Conservation (phyloP, 2,888 invertebrate genomes). For the Drosophila stalkeri region DNA sequence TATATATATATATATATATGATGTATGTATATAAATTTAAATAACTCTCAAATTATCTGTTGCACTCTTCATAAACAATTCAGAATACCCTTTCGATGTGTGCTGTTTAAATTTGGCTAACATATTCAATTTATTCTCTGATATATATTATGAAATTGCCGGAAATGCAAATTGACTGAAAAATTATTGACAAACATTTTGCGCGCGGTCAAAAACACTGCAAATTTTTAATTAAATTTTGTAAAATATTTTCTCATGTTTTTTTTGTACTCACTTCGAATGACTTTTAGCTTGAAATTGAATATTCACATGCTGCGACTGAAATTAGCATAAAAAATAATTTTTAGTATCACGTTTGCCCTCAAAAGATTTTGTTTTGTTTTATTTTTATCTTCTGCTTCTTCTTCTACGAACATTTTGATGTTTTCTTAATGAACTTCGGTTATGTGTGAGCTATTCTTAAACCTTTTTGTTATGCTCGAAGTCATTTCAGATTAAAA, state of each 20-base stretch:
- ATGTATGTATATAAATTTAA: neutral
- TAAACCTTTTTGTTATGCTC: slow-evolving; percentile 47
- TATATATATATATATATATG: neutral
- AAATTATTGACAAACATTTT: slow-evolving; percentile 19
- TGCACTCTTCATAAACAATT: neutral
- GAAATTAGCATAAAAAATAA: slow-evolving; percentile 55
- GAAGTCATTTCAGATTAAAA: slow-evolving; percentile 20
- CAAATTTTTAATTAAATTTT: slow-evolving; percentile 10
- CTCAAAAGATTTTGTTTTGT: slow-evolving; percentile 46
- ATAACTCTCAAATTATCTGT: neutral
- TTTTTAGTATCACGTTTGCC: slow-evolving; percentile 71
- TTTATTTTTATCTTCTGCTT: slow-evolving; percentile 7
- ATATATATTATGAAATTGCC: slow-evolving; percentile 5
- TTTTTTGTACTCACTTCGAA: slow-evolving; percentile 17
- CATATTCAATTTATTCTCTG: neutral
- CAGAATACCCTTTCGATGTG: neutral
- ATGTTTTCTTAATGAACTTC: slow-evolving; percentile 36
- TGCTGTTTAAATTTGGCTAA: neutral
- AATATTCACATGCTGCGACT: slow-evolving; percentile 56
- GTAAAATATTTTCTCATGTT: neutral
- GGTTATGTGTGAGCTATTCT: slow-evolving; percentile 43
- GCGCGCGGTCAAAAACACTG: slow-evolving; percentile 21
- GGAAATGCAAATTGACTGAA: slow-evolving; percentile 10
- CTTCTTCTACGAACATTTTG: slow-evolving; percentile 18
- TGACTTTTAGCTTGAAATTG: slow-evolving; percentile 17